phyloP scores from a whole-genome alignment of 2,113 vertebrate species.

The Silurus asotus region DNA sequence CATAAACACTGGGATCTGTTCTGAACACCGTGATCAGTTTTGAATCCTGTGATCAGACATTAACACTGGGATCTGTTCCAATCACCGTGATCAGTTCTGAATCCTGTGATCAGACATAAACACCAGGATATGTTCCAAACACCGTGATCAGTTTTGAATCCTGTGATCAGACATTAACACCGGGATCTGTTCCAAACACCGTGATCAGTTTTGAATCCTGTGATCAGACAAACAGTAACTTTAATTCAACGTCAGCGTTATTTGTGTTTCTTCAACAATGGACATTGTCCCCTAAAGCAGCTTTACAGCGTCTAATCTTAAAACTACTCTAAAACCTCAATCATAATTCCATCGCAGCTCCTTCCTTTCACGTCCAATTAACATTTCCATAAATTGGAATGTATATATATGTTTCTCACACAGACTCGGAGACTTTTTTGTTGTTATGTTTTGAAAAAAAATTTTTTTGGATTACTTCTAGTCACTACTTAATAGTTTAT shows the following conservation, averaged over 20 bases:
- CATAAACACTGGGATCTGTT: no score
- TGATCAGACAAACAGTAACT: no score
- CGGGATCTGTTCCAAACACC: neutral
- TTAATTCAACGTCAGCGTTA: neutral
- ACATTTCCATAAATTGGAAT: neutral
- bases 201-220: neutral
- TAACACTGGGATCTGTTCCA: no score
- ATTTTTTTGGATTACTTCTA: no score
- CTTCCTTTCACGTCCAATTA: neutral
- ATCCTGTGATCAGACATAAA: neutral
- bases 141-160: no score
- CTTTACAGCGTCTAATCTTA: neutral
- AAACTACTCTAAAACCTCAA: neutral
- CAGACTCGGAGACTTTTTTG: neutral
- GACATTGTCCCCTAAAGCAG: neutral
- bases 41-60: no score
- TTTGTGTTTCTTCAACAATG: neutral
- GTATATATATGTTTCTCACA: no score
- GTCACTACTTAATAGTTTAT: neutral
- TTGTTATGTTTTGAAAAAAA: neutral
- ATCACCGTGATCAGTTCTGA: no score
- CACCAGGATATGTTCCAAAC: no score
- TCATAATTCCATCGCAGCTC: neutral
- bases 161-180: no score
- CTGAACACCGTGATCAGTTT: no score